Conservation (phyloP, 2,888 invertebrate genomes). For the Orthosia incerta region DNA sequence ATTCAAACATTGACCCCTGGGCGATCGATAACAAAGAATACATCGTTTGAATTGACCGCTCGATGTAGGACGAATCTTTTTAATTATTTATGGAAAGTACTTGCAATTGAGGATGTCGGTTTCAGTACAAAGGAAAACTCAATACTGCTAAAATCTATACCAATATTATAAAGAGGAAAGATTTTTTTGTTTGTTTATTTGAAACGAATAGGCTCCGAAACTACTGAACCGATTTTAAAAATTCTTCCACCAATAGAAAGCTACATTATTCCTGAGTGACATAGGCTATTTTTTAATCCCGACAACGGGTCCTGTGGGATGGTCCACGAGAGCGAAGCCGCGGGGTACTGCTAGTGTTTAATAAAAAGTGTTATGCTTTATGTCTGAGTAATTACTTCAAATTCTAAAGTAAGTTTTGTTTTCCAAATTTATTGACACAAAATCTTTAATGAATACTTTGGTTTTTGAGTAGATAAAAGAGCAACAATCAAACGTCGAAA, state of each 20-base stretch:
- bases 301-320: too few species aligned
- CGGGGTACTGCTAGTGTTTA: neutral
- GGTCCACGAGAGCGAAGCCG: too few species aligned
- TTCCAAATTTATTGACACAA: neutral
- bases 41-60: conserved; percentile 56
- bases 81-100: conserved; percentile 35
- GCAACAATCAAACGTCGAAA: neutral
- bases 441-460: neutral
- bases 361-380: neutral
- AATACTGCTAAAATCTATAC: neutral
- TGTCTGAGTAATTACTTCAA: neutral
- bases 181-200: too few species aligned
- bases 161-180: too few species aligned
- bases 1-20: conserved; percentile 64
- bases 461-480: too few species aligned
- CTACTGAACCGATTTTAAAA: too few species aligned
- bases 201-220: too few species aligned
- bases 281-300: too few species aligned
- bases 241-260: too few species aligned
- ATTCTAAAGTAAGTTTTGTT: neutral
- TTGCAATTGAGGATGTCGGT: conserved; percentile 31
- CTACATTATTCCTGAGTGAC: too few species aligned
- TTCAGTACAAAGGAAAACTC: conserved; percentile 5
- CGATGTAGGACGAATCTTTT: conserved; percentile 46
- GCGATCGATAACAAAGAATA: conserved; percentile 61